phyloP scores from a whole-genome alignment of 2,113 vertebrate species.

The Phalacrocorax pelagicus region DNA sequence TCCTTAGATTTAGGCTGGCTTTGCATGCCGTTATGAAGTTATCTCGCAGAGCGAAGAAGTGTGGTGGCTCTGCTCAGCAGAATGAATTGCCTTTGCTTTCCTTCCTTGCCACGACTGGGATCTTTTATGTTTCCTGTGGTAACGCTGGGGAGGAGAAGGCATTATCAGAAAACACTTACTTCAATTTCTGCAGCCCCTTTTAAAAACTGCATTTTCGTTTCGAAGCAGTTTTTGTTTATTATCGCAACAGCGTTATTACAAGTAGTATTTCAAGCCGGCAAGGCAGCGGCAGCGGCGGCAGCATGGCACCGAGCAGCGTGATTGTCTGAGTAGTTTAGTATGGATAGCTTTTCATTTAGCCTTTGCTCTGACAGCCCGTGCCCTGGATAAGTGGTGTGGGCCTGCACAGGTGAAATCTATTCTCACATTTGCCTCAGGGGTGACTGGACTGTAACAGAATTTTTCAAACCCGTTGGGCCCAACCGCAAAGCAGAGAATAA shows the following conservation, averaged over 20 bases:
- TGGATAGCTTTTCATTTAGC: slow-evolving; percentile 96
- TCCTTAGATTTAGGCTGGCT: not conserved
- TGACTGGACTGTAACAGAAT: slow-evolving; percentile 99
- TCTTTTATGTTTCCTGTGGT: slow-evolving; percentile 13
- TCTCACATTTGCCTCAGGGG: slow-evolving; percentile 98
- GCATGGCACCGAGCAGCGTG: slow-evolving; percentile 63
- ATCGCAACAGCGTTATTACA: slow-evolving; percentile 8
- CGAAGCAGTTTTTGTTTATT: slow-evolving; percentile 34
- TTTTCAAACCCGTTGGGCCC: slow-evolving; percentile 96
- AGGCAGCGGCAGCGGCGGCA: not conserved
- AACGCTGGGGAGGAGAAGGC: not conserved
- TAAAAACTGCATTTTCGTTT: not conserved
- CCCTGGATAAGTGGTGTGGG: slow-evolving; percentile 94
- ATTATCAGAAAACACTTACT: not conserved
- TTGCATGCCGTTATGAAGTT: not conserved
- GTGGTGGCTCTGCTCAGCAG: not conserved
- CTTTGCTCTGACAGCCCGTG: slow-evolving; percentile 89
- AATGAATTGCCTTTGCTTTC: slow-evolving; percentile 25
- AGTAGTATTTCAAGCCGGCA: slow-evolving; percentile 58
- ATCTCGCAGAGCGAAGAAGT: not conserved
- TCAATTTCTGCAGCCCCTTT: slow-evolving; percentile 2
- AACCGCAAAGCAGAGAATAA: slow-evolving; percentile 99
- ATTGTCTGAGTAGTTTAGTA: slow-evolving; percentile 82
- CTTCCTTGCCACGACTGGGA: not conserved
- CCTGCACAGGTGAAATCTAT: slow-evolving; percentile 99